A percentile compares a stretch with the other conserved stretches of the same genome.
These are phyloP conservation scores for Tetrao urogallus DNA, from an alignment of 2,113 vertebrate genomes.

Conservation along the genomic window DNA sequence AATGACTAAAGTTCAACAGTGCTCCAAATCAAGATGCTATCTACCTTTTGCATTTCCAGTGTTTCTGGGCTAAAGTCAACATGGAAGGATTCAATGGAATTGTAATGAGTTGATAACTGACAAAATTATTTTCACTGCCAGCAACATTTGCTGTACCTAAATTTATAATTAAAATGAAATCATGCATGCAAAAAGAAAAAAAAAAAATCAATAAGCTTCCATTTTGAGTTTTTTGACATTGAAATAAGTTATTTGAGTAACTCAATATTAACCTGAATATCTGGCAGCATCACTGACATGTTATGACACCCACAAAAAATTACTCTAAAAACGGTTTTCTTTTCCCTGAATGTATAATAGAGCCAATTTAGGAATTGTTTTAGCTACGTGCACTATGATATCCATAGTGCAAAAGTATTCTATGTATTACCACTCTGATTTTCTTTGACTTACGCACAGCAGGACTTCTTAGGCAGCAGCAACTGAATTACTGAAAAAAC, in stretches of 20 bases:
- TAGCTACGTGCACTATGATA: background rate
- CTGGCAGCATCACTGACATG: background rate
- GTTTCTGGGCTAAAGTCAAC: background rate
- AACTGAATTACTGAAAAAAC: background rate
- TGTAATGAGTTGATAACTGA: background rate
- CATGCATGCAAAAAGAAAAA: conserved; percentile 41
- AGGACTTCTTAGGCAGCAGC: background rate
- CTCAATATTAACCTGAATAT: conserved; percentile 65
- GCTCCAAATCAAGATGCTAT: background rate
- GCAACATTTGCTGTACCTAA: conserved; percentile 71
- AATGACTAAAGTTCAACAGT: background rate
- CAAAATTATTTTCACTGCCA: conserved; percentile 40
- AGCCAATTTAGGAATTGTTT: background rate
- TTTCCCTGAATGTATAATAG: background rate
- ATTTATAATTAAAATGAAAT: conserved; percentile 72
- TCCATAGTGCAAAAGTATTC: background rate
- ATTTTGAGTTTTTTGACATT: conserved; percentile 4
- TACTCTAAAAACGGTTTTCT: background rate
- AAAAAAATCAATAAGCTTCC: conserved; percentile 44
- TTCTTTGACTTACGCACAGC: background rate
- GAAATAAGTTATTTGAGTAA: conserved; percentile 62
- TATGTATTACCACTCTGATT: background rate
- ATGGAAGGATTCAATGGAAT: background rate
- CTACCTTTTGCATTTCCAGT: background rate
- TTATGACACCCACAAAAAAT: background rate